Base-by-base conservation (phyloP, 2,113 vertebrate genomes). In the Hemiprocne comata region DNA sequence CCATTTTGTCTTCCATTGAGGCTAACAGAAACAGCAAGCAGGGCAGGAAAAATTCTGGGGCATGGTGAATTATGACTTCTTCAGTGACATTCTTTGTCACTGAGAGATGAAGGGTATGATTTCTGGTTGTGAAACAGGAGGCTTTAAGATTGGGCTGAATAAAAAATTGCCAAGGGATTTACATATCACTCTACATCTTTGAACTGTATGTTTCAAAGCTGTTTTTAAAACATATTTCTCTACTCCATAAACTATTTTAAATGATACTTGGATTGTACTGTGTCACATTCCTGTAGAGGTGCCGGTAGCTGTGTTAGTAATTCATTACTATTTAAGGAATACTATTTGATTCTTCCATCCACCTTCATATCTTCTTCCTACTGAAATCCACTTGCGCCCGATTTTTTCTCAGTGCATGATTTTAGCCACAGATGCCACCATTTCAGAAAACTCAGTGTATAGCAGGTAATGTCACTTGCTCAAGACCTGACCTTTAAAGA, bases 221-320 rank as follows among this genome's bases (percentile, higher is more conserved):
- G 9, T 21, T 53, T 92, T 89, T 71, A 8, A 44, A 73, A 48
- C 18, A 29, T 55, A 80, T 62, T 95, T 93, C 31, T 91, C 17
- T 87, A 73, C 42, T 74, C 44, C 57, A 51, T 64, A 80, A 95
- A 72, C 21, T 69, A 69, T 81, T 93, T 78, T 57, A 89, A 88
- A 83, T 88, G 28, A 38, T 60, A 85, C 38, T 87, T 95, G 81
- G 87, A 90, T 55, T 88, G 13, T 70, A 51, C 34, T n/a, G 7
- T 90, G 82, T 88, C 93, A 91, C 90, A 90, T 93, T 96, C 85
- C 55, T 91, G 85, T 83, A 84, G 85, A 76, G 36, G 42, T 51
- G 85, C 81, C 1, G 10, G 58, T 90, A 89, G 36, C 71, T 58
- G 64, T 69, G 46, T 78, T 72, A 73, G 44, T 74, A 0, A 38